Percentiles rank a stretch among this genome's conserved stretches.
phyloP scores from a whole-genome alignment of 2,113 vertebrate genomes.

The Apodemus sylvaticus region DNA sequence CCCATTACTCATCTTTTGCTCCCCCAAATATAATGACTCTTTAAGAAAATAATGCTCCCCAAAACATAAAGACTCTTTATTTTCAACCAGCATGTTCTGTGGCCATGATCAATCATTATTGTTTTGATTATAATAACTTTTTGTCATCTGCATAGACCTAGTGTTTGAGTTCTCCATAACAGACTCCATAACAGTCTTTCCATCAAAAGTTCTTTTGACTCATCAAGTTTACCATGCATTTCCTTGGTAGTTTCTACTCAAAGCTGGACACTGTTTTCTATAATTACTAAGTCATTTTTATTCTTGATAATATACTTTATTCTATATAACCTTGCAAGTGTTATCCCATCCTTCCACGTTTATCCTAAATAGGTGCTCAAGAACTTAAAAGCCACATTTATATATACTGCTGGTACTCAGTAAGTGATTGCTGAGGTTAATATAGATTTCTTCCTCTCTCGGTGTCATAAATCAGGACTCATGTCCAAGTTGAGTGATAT shows the following conservation, averaged over 20 bases:
- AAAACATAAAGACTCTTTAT: not conserved
- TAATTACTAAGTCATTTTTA: not conserved
- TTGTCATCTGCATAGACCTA: not conserved
- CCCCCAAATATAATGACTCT: not conserved
- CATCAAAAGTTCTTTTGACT: not conserved
- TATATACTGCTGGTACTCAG: not conserved
- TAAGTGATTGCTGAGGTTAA: not conserved
- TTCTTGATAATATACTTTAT: not conserved
- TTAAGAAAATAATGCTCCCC: not conserved
- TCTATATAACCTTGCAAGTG: not conserved
- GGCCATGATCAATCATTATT: not conserved
- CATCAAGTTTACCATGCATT: not conserved
- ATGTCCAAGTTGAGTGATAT: not conserved
- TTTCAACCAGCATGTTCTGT: not conserved
- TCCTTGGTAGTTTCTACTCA: not conserved
- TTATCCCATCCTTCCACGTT: not conserved
- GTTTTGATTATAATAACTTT: not conserved
- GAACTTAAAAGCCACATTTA: not conserved
- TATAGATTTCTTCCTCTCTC: not conserved
- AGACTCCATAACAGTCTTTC: not conserved
- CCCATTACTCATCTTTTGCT: not conserved
- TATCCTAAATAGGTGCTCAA: not conserved
- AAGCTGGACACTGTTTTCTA: not conserved
- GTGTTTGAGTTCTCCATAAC: not conserved
- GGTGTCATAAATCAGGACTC: not conserved